These are phyloP conservation scores for Pogonomyrmex barbatus DNA, from an alignment of 1,140 invertebrate genomes.

Conservation along the genomic window DNA sequence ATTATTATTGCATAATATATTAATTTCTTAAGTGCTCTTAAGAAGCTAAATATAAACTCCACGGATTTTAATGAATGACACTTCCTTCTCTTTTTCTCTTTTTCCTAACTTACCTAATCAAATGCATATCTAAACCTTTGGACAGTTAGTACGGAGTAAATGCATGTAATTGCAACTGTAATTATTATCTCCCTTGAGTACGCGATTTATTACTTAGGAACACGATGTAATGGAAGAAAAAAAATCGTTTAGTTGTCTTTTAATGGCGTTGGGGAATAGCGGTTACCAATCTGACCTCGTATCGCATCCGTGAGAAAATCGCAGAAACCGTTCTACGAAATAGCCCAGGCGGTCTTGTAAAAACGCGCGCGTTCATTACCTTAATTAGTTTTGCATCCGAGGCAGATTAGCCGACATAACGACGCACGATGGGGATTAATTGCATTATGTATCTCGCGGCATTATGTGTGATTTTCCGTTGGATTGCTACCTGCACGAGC, in stretches of 20 bases:
- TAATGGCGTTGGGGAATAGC: slow-evolving; percentile 46
- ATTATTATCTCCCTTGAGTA: slow-evolving; percentile 26
- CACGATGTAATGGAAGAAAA: slow-evolving; percentile 26
- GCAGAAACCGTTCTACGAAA: slow-evolving; percentile 51
- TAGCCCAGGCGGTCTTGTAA: slow-evolving; percentile 23
- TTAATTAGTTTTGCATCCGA: slow-evolving; percentile 68
- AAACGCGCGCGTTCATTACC: slow-evolving; percentile 57
- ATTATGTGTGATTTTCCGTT: slow-evolving; percentile 66
- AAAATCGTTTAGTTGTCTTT: slow-evolving; percentile 54
- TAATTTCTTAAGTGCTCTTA: neutral
- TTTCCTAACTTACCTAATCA: slow-evolving; percentile 13
- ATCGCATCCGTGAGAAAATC: slow-evolving; percentile 64
- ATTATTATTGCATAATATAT: neutral
- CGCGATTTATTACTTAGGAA: slow-evolving; percentile 38
- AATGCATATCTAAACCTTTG: slow-evolving; percentile 43
- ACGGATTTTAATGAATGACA: neutral
- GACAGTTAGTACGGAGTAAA: slow-evolving; percentile 3
- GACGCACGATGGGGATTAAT: slow-evolving; percentile 65
- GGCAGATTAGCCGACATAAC: slow-evolving; percentile 59
- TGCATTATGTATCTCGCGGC: slow-evolving; percentile 59
- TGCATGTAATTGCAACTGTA: slow-evolving; percentile 10
- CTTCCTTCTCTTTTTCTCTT: neutral
- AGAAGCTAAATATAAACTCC: neutral
- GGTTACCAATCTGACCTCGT: slow-evolving; percentile 63
- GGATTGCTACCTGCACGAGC: slow-evolving; percentile 57